Base-by-base conservation (phyloP, 2,888 invertebrate genomes). In the Taphrorychus bicolor region DNA sequence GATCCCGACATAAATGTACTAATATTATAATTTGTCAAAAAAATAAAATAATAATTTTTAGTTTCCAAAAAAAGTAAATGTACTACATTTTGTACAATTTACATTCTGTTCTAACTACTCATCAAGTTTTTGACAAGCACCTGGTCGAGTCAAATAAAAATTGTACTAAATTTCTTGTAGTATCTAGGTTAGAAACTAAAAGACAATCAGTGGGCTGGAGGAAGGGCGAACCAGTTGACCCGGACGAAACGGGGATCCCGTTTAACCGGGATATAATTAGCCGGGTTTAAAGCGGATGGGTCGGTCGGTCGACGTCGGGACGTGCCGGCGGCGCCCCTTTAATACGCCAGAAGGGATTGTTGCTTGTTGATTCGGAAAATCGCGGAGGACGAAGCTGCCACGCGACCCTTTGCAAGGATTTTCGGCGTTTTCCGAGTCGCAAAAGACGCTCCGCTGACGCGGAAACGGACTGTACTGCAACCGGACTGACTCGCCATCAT, bases 231-330 rank as follows among this genome's bases (percentile, higher is more conserved):
- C 62, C 42, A 48, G 62, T 56, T 62, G 62, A 62, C 54, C 62
- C 62, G 56, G 56, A 22, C 17, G 22, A 62, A 54, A 41, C 48
- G 54, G 54, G 32, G 51, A 52, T 59, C 22, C 57, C 56, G 66
- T 60, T 57, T 66, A 60, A 66, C 60, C 61, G 51, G 61, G 59
- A 66, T 66, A 66, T 61, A 66, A 66, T 66, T 66, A 66, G 61
- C 60, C 41, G 45, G 42, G 19, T 65, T 66, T 60, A 66, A 66
- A 66, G 66, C 41, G 66, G 54, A 53, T 42, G n/a, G 57, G 48
- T 24, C 14, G 53, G 59, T 23, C 41, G 60, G 49, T 24, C 32
- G 19, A 40, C 59, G 17, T 62, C 59, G 21, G 41, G 65, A 45
- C 59, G 59, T 16, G 19, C 16, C n/a, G 23, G 41, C 18, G 57